These are phyloP conservation scores for Netelia virgata DNA, from an alignment of 2,888 invertebrate species.

Conservation along the genomic window DNA sequence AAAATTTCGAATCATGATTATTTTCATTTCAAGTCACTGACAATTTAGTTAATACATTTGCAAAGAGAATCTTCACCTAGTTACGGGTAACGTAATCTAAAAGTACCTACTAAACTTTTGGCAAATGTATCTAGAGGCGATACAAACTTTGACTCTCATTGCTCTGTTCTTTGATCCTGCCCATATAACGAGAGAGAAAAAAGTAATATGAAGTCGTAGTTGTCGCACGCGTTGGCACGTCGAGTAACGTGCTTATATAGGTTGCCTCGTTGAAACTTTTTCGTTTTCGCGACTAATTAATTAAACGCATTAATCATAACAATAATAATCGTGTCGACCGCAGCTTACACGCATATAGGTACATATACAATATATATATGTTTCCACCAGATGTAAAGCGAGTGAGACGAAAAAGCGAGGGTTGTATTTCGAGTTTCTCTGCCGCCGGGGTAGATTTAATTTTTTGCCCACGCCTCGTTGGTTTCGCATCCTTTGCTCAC, in stretches of 20 bases:
- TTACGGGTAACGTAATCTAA: not conserved
- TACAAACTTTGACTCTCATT: not conserved
- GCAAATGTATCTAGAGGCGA: not conserved
- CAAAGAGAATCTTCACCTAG: too few species aligned
- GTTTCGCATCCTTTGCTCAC: constrained; percentile 59
- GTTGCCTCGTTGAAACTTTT: constrained; percentile 56
- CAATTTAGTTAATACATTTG: too few species aligned
- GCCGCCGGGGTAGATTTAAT: constrained; percentile 71
- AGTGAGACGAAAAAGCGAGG: constrained; percentile 29
- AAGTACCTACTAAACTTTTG: not conserved
- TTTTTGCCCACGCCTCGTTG: constrained; percentile 67
- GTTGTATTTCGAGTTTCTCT: constrained; percentile 25
- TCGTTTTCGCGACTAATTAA: constrained; percentile 72
- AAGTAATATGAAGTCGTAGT: not conserved
- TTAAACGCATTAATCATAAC: constrained; percentile 75
- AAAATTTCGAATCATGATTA: too few species aligned
- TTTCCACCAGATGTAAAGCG: not conserved
- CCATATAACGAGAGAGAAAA: not conserved
- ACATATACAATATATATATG: not conserved
- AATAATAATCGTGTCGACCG: constrained; percentile 51
- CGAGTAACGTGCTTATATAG: not conserved
- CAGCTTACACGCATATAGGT: not conserved
- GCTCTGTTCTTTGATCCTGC: not conserved
- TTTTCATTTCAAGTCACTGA: too few species aligned
- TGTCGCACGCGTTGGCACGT: not conserved